Evolutionary conservation across 2,797 vertebrate genomes (phyloP).

Genomic region (Anas bahamensis): DNA sequence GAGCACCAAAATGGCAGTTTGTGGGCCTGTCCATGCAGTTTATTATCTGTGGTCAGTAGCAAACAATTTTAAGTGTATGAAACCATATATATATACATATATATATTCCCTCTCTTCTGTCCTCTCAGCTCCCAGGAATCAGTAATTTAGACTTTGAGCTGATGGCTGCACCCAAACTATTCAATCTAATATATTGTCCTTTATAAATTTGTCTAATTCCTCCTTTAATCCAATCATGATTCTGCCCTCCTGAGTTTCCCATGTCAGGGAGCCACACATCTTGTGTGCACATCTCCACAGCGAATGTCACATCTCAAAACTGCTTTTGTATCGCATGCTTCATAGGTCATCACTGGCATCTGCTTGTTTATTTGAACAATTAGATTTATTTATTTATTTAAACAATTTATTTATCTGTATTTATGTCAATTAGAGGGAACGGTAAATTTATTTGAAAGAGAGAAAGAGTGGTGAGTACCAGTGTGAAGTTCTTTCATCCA

Average conservation of each 20-base stretch:
- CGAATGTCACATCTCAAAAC: neutral
- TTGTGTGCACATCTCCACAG: neutral
- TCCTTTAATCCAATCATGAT: neutral
- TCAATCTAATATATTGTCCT: neutral
- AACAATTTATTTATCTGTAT: neutral
- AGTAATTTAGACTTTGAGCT: neutral
- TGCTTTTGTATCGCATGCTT: neutral
- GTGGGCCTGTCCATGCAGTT: accelerated
- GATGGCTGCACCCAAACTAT: neutral
- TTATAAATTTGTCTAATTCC: neutral
- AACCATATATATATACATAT: neutral
- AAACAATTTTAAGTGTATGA: neutral
- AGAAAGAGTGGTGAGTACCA: neutral
- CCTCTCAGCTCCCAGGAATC: neutral
- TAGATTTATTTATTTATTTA: too few relatives aligned
- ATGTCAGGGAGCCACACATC: neutral
- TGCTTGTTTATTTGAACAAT: neutral
- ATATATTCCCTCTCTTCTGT: neutral
- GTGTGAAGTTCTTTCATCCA: neutral
- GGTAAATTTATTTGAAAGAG: neutral
- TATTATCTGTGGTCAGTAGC: neutral
- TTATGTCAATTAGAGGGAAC: neutral
- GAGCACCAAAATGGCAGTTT: neutral
- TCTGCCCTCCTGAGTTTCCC: neutral
- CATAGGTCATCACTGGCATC: too few relatives aligned